Percentiles rank a stretch among this genome's conserved stretches.
These are phyloP conservation scores for Kryphioiulus occultus DNA, from an alignment of 2,888 invertebrate genomes.

Conservation along the genomic window DNA sequence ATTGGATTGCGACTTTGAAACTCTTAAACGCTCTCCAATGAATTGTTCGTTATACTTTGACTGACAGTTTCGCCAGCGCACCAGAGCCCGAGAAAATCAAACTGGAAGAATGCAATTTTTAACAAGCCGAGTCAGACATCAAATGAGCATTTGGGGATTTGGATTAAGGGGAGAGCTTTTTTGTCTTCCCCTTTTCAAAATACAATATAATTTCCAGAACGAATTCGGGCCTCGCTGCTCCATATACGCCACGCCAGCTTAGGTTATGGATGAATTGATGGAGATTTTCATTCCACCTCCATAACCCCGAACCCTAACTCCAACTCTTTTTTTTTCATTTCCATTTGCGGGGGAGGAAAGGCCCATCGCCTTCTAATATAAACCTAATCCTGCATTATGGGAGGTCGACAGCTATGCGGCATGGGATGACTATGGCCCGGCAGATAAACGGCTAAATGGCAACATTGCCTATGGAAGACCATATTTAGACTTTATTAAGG, in stretches of 20 bases:
- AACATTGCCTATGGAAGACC: not conserved
- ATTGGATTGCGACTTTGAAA: slow-evolving; percentile 55
- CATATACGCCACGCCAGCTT: not conserved
- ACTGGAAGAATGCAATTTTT: slow-evolving; percentile 41
- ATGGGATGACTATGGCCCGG: not conserved
- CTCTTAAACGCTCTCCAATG: slow-evolving; percentile 55
- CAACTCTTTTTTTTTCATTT: slow-evolving; percentile 37
- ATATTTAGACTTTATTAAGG: not conserved
- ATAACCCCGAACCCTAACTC: slow-evolving; percentile 33
- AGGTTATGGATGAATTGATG: slow-evolving; percentile 43
- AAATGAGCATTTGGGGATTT: slow-evolving; percentile 54
- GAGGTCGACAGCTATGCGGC: slow-evolving; percentile 39
- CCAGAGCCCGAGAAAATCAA: slow-evolving; percentile 46
- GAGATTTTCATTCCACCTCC: slow-evolving; percentile 43
- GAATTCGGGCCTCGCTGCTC: not conserved
- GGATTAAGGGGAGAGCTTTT: slow-evolving; percentile 45
- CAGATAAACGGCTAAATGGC: slow-evolving; percentile 4
- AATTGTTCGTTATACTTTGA: slow-evolving; percentile 54
- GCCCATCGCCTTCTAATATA: slow-evolving; percentile 21
- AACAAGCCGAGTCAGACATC: slow-evolving; percentile 50
- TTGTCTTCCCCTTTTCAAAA: slow-evolving; percentile 39
- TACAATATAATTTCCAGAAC: slow-evolving; percentile 39
- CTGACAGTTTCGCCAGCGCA: slow-evolving; percentile 52
- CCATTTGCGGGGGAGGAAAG: not conserved
- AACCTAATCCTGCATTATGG: slow-evolving; percentile 39